Base-by-base conservation (phyloP, 1,140 invertebrate genomes). In the Camponotus vicinus region DNA sequence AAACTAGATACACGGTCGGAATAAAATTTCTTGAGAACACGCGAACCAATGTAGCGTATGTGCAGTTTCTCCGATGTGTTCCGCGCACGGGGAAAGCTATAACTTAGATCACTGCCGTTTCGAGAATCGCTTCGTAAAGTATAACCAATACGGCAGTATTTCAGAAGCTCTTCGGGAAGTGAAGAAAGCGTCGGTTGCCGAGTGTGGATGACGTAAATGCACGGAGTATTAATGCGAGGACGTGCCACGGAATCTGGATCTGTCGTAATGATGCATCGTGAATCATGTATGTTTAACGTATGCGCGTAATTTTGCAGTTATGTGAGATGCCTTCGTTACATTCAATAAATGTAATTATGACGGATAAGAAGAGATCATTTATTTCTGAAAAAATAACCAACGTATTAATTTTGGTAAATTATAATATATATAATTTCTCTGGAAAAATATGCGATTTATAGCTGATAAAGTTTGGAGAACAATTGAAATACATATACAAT, bases 91-190 rank as follows among this genome's bases (percentile, higher is more conserved):
- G 61, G 0, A 82, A 52, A 8, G 45, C 34, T 18, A 42, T 85
- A 66, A 86, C 8, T 73, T 70, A 49, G 67, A 59, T 52, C 27
- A 3, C 15, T 13, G 57, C 66, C 66, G 40, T 71, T 71, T 34
- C n/a, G 69, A 84, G 57, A 87, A 61, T 82, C 18, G 15, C 11
- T 71, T 87, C 6, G 67, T 78, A 42, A 66, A 66, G 32, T 61
- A 84, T 88, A 59, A 57, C 52, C 32, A 59, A 80, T 66, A 11
- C 15, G 32, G 13, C 7, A 49, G 37, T 84, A 88, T 73, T 78
- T 77, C 61, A 75, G 27, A 37, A 69, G 78, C 71, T 71, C 15
- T 70, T 57, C 64, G 63, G 49, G n/a, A 73, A 45, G 45, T 7
- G 40, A 77, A 76, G 63, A 75, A 70, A 63, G 8, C 37, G 2